Conservation (phyloP, 2,888 invertebrate genomes). For the Ecliptopera silaceata region DNA sequence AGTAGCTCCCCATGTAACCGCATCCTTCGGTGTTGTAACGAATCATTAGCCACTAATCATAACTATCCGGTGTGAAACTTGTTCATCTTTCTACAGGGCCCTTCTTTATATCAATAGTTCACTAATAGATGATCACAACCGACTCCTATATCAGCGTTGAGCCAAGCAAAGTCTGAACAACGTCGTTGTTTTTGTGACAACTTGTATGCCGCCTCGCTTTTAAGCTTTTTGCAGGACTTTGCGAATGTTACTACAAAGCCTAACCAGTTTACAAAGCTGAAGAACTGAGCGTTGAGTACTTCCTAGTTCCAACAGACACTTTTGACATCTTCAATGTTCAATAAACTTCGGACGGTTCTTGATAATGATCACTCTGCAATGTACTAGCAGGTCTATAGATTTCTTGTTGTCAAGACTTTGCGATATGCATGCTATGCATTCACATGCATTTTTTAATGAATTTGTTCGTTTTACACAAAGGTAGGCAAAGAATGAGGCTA, state of each 20-base stretch:
- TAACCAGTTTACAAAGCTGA: too few species aligned
- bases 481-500: too few species aligned
- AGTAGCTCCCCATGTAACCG: slow-evolving; percentile 24
- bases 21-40: slow-evolving; percentile 15
- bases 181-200: neutral
- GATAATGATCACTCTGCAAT: neutral
- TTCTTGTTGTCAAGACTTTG: slow-evolving; percentile 3
- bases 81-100: neutral
- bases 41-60: slow-evolving; percentile 9
- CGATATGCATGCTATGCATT: neutral
- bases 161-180: neutral
- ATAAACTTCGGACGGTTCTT: neutral
- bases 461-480: neutral
- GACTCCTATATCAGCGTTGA: neutral
- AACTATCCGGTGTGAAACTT: slow-evolving; percentile 2
- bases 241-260: too few species aligned
- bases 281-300: too few species aligned
- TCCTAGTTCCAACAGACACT: too few species aligned
- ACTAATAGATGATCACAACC: neutral
- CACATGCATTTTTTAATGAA: slow-evolving; percentile 10
- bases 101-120: neutral
- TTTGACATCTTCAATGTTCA: neutral
- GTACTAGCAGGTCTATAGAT: too few species aligned
- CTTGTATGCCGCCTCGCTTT: too few species aligned
- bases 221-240: too few species aligned